Evolutionary conservation across 2,888 invertebrate genomes (phyloP).

Genomic region (Oegoconia quadripuncta): DNA sequence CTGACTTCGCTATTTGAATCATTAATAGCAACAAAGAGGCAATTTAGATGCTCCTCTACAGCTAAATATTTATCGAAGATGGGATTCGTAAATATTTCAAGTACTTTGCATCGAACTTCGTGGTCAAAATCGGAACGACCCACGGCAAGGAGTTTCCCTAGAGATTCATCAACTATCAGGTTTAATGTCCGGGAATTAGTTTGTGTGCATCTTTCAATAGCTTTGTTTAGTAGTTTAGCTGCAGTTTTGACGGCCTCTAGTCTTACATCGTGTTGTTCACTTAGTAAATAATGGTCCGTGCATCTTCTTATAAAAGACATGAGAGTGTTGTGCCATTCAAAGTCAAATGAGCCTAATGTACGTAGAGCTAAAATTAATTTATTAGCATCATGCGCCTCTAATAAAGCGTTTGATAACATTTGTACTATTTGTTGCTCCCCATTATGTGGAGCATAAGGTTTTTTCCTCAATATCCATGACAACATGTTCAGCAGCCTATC

Average conservation of each 20-base stretch:
- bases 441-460: slow-evolving; percentile 84
- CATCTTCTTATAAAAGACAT: slow-evolving; percentile 95
- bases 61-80: slow-evolving; percentile 96
- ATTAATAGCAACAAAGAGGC: slow-evolving; percentile 95
- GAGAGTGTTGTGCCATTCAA: slow-evolving; percentile 92
- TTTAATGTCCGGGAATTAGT: slow-evolving; percentile 90
- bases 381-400: slow-evolving; percentile 86
- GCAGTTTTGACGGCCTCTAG: slow-evolving; percentile 97
- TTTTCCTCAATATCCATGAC: slow-evolving; percentile 93
- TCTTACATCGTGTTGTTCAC: slow-evolving; percentile 92
- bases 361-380: slow-evolving; percentile 94
- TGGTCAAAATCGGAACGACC: slow-evolving; percentile 97
- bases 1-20: slow-evolving; percentile 98
- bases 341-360: slow-evolving; percentile 94
- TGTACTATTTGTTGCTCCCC: slow-evolving; percentile 64
- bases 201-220: slow-evolving; percentile 83
- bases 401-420: slow-evolving; percentile 56
- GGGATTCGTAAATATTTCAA: slow-evolving; percentile 92
- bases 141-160: slow-evolving; percentile 93
- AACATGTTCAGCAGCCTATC: slow-evolving; percentile 94
- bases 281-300: slow-evolving; percentile 93
- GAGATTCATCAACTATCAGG: slow-evolving; percentile 93
- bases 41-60: slow-evolving; percentile 95
- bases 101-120: slow-evolving; percentile 94
- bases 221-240: slow-evolving; percentile 90